Percentiles rank a stretch among this genome's conserved stretches.
These are phyloP conservation scores for Atherix ibis DNA, from an alignment of 2,888 invertebrate species.

Conservation along the genomic window DNA sequence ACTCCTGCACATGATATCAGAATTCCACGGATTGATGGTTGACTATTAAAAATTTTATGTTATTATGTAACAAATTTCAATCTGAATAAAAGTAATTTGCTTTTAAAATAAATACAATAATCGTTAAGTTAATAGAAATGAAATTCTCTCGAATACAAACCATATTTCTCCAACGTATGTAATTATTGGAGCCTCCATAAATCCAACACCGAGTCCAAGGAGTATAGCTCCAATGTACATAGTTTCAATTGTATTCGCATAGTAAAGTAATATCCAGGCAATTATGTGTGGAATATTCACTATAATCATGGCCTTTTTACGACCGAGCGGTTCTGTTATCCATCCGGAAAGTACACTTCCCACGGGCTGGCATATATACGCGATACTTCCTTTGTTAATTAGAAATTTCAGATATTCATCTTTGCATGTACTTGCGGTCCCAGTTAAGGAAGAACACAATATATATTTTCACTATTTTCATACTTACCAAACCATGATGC, in stretches of 20 bases:
- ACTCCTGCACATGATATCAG: slow-evolving; percentile 35
- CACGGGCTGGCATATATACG: slow-evolving; percentile 40
- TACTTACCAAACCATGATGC: slow-evolving; percentile 43
- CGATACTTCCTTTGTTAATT: slow-evolving; percentile 35
- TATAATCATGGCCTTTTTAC: slow-evolving; percentile 38
- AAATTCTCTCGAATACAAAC: slow-evolving; percentile 15
- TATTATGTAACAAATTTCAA: too few species aligned
- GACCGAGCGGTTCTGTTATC: slow-evolving; percentile 38
- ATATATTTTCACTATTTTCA: too few species aligned
- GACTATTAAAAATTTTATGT: slow-evolving; percentile 32
- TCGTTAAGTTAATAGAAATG: too few species aligned
- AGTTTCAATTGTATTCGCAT: slow-evolving; percentile 34
- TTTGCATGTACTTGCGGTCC: too few species aligned
- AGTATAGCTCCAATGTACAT: slow-evolving; percentile 37
- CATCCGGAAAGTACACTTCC: slow-evolving; percentile 42
- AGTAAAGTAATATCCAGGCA: slow-evolving; percentile 41
- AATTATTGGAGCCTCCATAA: slow-evolving; percentile 44
- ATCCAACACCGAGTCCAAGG: slow-evolving; percentile 40
- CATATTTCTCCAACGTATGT: slow-evolving; percentile 45
- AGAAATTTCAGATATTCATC: slow-evolving; percentile 1
- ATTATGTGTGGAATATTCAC: slow-evolving; percentile 41
- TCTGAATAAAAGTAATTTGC: too few species aligned
- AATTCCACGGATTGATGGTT: slow-evolving; percentile 37
- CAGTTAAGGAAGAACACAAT: too few species aligned
- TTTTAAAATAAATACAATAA: too few species aligned